Base-by-base conservation (phyloP, 1,140 invertebrate genomes). In the Physella acuta region DNA sequence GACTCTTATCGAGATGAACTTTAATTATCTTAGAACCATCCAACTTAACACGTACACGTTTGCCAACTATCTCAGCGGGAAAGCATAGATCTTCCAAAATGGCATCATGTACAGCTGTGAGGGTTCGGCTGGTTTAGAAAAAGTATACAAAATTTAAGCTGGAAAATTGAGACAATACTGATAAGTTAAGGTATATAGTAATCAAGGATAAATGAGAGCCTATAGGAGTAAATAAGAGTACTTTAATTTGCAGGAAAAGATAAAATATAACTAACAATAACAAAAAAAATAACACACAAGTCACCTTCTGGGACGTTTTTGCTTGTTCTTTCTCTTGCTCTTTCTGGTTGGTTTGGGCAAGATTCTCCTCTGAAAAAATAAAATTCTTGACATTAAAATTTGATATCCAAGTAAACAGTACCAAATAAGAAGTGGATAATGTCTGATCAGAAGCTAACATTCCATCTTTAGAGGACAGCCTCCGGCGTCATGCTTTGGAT, bases 11-110 rank as follows among this genome's bases (percentile, higher is more conserved):
- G 73, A 99, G 88, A 87, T 99, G 97, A 76, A 99, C 95, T 88
- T 99, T 99, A 78, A 97, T 95, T 31, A 99, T 87, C 76, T 96
- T 91, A 51, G 94, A 93, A 37, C 97, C 97, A 86, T 99, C 97
- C 62, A 98, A 87, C 84, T 95, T 96, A 55, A 99, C 91, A 77
- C 97, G 90, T 79, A 97, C 98, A 72, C 98, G 89, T 87, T 98
- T 99, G 80, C 98, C 98, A 68, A 99, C 96, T 81, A 99, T 99
- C 89, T 99, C 98, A 68, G 98, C 97, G 26, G 98, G 98, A 87
- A 93, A 99, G 49, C 99, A 97, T 71, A 99, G 87, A 88, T 99
- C 98, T 82, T 98, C 95, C 56, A 99, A 87, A 79, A 98, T 94
- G 68, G 92, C 91, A 86, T 99, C 96, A 85, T 99, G 98, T 5